These are phyloP conservation scores for Atrina japonica DNA, from an alignment of 2,888 invertebrate species.

Conservation along the genomic window DNA sequence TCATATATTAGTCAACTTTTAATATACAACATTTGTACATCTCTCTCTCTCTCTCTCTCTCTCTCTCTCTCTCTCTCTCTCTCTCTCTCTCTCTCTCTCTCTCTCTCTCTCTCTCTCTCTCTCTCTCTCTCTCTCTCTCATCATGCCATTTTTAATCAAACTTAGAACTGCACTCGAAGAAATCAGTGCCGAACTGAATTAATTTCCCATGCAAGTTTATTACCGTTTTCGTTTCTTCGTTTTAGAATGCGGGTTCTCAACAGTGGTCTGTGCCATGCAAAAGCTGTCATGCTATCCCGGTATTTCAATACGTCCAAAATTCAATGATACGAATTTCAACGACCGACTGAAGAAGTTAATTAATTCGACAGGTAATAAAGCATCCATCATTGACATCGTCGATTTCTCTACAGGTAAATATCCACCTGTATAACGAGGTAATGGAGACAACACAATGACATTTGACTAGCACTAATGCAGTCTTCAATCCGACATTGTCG, in stretches of 20 bases:
- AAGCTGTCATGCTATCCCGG: no score
- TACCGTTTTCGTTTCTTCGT: no score
- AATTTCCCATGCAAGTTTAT: no score
- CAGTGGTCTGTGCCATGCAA: no score
- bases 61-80: slow-evolving; percentile 8
- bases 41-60: slow-evolving; percentile 8
- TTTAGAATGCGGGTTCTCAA: no score
- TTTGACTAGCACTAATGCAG: slow-evolving; percentile 1
- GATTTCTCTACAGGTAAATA: background rate
- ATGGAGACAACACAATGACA: background rate
- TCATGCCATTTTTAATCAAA: no score
- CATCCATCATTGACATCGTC: background rate
- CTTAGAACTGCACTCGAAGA: no score
- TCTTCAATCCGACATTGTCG: background rate
- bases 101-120: background rate
- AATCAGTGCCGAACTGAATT: no score
- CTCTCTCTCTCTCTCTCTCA: slow-evolving; percentile 6
- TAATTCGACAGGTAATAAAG: slow-evolving; percentile 24
- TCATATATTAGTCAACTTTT: no score
- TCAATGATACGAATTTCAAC: slow-evolving; percentile 15
- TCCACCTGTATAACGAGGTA: slow-evolving; percentile 13
- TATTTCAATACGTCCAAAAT: background rate
- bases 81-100: background rate
- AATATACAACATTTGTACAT: background rate
- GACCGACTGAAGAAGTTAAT: slow-evolving; percentile 10